Conservation (phyloP, 1,140 invertebrate genomes). For the Euura lappo region DNA sequence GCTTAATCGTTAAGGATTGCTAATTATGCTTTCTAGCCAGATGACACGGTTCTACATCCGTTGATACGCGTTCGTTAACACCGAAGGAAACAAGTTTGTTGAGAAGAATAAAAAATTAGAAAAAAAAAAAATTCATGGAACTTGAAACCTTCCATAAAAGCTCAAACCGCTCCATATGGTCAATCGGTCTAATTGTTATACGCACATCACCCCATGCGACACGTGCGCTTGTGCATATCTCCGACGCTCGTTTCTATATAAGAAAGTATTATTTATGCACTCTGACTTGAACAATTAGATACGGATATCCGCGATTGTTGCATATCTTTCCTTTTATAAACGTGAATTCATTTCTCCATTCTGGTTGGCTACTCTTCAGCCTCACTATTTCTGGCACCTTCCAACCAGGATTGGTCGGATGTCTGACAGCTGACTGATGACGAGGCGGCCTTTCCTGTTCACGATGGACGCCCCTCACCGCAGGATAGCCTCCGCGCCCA, state of each 20-base stretch:
- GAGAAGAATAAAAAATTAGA: too few relatives aligned
- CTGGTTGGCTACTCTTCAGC: too few relatives aligned
- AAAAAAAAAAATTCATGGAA: too few relatives aligned
- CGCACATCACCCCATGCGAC: background rate
- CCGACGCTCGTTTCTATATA: too few relatives aligned
- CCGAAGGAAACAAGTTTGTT: too few relatives aligned
- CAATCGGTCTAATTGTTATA: background rate
- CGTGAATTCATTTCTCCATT: too few relatives aligned
- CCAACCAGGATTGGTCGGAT: slow-evolving; percentile 52
- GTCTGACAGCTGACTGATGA: slow-evolving; percentile 61
- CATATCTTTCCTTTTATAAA: too few relatives aligned
- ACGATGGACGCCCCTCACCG: slow-evolving; percentile 19
- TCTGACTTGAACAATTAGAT: too few relatives aligned
- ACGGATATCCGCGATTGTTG: too few relatives aligned
- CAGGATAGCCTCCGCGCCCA: background rate
- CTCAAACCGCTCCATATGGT: background rate
- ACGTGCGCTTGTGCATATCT: background rate
- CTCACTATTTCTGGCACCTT: background rate
- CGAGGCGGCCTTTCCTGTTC: slow-evolving; percentile 51
- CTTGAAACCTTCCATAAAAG: background rate
- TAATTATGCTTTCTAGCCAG: background rate
- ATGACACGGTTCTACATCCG: slow-evolving; percentile 5
- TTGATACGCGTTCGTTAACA: background rate
- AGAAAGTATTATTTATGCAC: too few relatives aligned
- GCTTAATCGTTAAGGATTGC: slow-evolving; percentile 1